Base-by-base conservation (phyloP, 1,140 invertebrate species). In the Caenorhabditis tropicalis region DNA sequence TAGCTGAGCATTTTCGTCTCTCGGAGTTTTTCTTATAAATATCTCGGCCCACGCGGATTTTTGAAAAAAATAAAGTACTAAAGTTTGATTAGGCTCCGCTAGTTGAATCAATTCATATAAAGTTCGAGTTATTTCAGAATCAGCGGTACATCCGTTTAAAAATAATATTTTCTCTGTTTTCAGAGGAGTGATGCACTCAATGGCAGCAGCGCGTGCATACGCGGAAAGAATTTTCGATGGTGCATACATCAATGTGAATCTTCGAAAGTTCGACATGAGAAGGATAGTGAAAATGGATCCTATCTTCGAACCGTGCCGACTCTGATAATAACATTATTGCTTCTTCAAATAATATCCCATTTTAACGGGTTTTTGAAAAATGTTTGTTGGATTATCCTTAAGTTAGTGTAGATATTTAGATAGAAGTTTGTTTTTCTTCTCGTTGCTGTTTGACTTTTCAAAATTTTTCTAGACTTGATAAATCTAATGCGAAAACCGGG, bases 111-210 rank as follows among this genome's bases (percentile, higher is more conserved):
- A 46, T 46, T 46, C 43, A 46, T n/a, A n/a, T n/a, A n/a, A n/a
- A n/a, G n/a, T n/a, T n/a, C n/a, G n/a, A n/a, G n/a, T n/a, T n/a
- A n/a, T n/a, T n/a, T n/a, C n/a, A n/a, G n/a, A n/a, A n/a, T n/a
- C n/a, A n/a, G n/a, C n/a, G n/a, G n/a, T n/a, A n/a, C n/a, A n/a
- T n/a, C n/a, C n/a, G n/a, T n/a, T n/a, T n/a, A n/a, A n/a, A n/a
- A n/a, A n/a, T n/a, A n/a, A n/a, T n/a, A n/a, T n/a, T n/a, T n/a
- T n/a, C n/a, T n/a, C n/a, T n/a, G n/a, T n/a, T n/a, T n/a, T n/a
- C 93, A 95, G 21, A 51, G 58, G 65, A n/a, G 53, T 79, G 19
- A 87, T 86, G 83, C 87, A 88, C 65, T 79, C 85, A 15, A 88
- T 90, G 9, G 88, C 90, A 15, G 88, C 87, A 21, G 90, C 88